Evolutionary conservation across 2,888 invertebrate species (phyloP), one percentile per base, ranked within the genome.

Genomic region (Drosophila flavopinicola): DNA sequence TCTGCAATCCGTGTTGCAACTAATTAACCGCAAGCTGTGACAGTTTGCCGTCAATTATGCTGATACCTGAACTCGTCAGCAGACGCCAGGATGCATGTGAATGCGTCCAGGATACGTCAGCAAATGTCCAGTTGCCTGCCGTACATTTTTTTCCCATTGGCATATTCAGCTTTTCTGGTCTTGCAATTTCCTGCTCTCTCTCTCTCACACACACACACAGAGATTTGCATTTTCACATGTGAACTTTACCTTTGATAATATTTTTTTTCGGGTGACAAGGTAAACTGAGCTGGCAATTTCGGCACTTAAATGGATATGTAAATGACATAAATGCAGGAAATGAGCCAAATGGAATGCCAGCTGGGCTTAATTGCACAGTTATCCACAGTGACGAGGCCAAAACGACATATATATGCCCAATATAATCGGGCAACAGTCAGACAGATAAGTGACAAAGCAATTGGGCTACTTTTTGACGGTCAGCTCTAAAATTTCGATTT

Each of bases 11-110:
- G 33, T 42, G 48, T 27, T 63, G 76, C 67, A 64, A 67, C 76
- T 86, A 86, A 84, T 86, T 79, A 86, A 76, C 80, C 80, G 25
- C 79, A 79, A 66, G 68, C 79, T 68, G 53, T 70, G 58, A 60
- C 79, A 70, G 76, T 65, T 76, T 83, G 68, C 37, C 60, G 65
- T 70, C 86, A 83, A 85, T 85, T 85, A 75, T 56, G 61, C 49
- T 44, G 68, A 65, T 64, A 75, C 75, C 66, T 58, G 51, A 54
- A 32, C 20, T 7, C 51, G 17, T 51, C 49, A 33, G 33, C 38
- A 25, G 33, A 6, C 48, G 15, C 23, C 35, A 27, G 38, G 4
- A 38, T 37, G 15, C 11, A 11, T 13, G 32, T 15, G 39, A 7
- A 35, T 52, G n/a, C 30, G 20, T 37, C 27, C 35, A 15, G 17